Conservation (phyloP, 2,888 invertebrate genomes). For the Agapetus fuscipes region DNA sequence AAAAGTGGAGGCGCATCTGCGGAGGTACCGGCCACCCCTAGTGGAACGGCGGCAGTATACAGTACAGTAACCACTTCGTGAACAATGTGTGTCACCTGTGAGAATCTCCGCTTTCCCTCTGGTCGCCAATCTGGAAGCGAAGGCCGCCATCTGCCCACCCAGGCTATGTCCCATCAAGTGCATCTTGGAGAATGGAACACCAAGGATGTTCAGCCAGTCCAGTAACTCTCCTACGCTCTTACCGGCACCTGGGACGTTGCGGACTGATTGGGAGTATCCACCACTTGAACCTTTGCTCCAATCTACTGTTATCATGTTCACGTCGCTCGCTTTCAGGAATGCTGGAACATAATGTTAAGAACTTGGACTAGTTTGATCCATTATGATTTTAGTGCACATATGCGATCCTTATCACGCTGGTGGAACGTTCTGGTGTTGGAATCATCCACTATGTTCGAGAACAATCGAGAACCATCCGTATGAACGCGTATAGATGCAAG, state of each 20-base stretch:
- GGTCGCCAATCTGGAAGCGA: slow-evolving; percentile 29
- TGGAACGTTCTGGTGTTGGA: too few species aligned
- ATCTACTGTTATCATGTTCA: slow-evolving; percentile 38
- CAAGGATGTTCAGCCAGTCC: slow-evolving; percentile 27
- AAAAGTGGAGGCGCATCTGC: too few species aligned
- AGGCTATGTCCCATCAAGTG: slow-evolving; percentile 40
- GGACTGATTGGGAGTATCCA: slow-evolving; percentile 31
- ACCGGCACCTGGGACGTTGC: slow-evolving; percentile 29
- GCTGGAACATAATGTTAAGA: slow-evolving; percentile 10
- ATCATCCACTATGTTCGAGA: too few species aligned
- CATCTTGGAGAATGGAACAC: slow-evolving; percentile 27
- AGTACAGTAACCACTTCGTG: too few species aligned
- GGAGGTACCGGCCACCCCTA: too few species aligned
- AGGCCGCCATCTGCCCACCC: slow-evolving; percentile 37
- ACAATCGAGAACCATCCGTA: too few species aligned
- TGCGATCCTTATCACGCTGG: too few species aligned
- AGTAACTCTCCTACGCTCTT: slow-evolving; percentile 29
- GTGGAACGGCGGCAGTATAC: too few species aligned
- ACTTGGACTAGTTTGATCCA: too few species aligned
- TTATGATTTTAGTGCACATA: too few species aligned
- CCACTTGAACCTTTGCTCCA: slow-evolving; percentile 33
- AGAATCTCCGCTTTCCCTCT: slow-evolving; percentile 29
- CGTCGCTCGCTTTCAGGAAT: slow-evolving; percentile 23
- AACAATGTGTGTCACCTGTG: too few species aligned
- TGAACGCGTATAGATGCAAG: too few species aligned